Conservation (phyloP, 2,888 invertebrate species). For the Brassicogethes aeneus region DNA sequence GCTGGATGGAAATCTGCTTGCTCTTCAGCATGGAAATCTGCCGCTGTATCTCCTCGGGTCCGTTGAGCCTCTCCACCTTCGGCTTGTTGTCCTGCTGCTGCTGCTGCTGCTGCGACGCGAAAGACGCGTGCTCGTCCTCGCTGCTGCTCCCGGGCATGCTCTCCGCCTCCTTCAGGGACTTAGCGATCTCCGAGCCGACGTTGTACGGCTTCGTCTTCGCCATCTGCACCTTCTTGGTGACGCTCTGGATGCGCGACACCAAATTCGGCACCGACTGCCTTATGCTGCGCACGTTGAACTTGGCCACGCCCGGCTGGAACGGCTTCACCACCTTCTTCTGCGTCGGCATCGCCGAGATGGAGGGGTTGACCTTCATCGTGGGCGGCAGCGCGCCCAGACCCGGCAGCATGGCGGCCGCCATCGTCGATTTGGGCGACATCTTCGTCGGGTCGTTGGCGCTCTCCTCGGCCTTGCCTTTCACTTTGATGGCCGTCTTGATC, state of each 20-base stretch:
- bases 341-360: slow-evolving; percentile 48
- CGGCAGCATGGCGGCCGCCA: slow-evolving; percentile 16
- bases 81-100: background rate
- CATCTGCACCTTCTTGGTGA: slow-evolving; percentile 26
- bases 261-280: slow-evolving; percentile 37
- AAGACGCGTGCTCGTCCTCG: slow-evolving; percentile 22
- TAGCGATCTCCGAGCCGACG: slow-evolving; percentile 28
- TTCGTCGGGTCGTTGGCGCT: slow-evolving; percentile 36
- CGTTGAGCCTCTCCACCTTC: background rate
- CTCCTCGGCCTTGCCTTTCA: slow-evolving; percentile 47
- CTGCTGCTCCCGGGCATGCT: slow-evolving; percentile 22
- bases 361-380: slow-evolving; percentile 50
- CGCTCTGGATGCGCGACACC: slow-evolving; percentile 31
- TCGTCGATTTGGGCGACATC: slow-evolving; percentile 37
- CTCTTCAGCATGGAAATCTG: slow-evolving; percentile 25
- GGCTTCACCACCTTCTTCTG: slow-evolving; percentile 35
- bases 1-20: slow-evolving; percentile 28
- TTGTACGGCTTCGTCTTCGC: slow-evolving; percentile 25
- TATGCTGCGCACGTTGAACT: slow-evolving; percentile 35
- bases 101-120: background rate
- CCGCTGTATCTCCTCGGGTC: slow-evolving; percentile 20
- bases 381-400: slow-evolving; percentile 24
- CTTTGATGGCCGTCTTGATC: slow-evolving; percentile 70
- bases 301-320: slow-evolving; percentile 28
- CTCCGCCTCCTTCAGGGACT: slow-evolving; percentile 19